Percentiles rank a stretch among this genome's conserved stretches.
Evolutionary conservation across 2,113 vertebrate genomes (phyloP).

Genomic region (Holacanthus passer): DNA sequence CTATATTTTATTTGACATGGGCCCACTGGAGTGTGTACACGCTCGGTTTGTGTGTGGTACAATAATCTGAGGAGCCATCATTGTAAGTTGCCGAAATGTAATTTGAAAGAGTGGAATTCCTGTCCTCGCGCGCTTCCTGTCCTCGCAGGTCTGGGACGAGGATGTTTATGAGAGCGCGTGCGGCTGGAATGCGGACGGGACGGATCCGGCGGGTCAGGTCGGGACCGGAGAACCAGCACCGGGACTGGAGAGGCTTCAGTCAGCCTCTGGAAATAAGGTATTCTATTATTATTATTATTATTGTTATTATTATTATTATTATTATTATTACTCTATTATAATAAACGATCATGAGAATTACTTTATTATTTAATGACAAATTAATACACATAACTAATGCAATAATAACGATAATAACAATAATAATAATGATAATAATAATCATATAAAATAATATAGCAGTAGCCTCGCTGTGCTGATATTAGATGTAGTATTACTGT

Average conservation of each 20-base stretch:
- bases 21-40: not conserved
- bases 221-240: slow-evolving; percentile 59
- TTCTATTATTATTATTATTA: too few relatives aligned
- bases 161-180: slow-evolving; percentile 84
- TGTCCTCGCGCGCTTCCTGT: slow-evolving; percentile 82
- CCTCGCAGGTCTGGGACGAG: slow-evolving; percentile 72
- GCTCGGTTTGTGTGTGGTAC: slow-evolving; percentile 22
- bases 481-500: too few relatives aligned
- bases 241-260: not conserved
- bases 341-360: too few relatives aligned
- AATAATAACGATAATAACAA: not conserved
- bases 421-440: too few relatives aligned
- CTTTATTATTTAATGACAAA: too few relatives aligned
- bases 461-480: too few relatives aligned
- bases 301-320: too few relatives aligned
- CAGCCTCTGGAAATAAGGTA: not conserved
- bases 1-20: not conserved
- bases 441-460: too few relatives aligned
- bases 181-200: slow-evolving; percentile 83
- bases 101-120: slow-evolving; percentile 83
- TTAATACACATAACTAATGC: too few relatives aligned
- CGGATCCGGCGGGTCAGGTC: slow-evolving; percentile 78
- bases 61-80: slow-evolving; percentile 39
- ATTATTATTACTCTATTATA: too few relatives aligned
- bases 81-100: slow-evolving; percentile 61